Conservation (phyloP, 2,113 vertebrate genomes). For the Engystomops pustulosus region DNA sequence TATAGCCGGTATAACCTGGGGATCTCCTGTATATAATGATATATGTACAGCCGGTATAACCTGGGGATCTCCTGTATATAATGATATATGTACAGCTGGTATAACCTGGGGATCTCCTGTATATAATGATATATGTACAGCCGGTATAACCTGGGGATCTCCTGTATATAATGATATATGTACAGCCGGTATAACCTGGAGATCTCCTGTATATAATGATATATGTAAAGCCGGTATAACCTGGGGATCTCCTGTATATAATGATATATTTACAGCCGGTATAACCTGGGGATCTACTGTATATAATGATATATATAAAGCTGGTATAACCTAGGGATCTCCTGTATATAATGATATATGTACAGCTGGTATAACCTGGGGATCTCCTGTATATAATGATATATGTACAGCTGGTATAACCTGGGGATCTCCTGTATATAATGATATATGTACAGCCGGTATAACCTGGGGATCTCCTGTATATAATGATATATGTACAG, state of each 20-base stretch:
- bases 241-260: background rate
- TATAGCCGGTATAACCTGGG: too few species aligned
- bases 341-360: background rate
- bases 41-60: too few species aligned
- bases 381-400: background rate
- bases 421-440: background rate
- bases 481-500: too few species aligned
- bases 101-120: background rate
- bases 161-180: background rate
- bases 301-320: background rate
- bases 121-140: background rate
- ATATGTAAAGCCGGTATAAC: background rate
- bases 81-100: too few species aligned
- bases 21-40: too few species aligned
- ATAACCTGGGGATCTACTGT: background rate
- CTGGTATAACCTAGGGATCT: background rate
- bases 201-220: background rate
- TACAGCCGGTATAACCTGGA: background rate
- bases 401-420: background rate
- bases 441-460: background rate
- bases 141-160: background rate
- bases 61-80: too few species aligned
- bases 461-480: background rate
- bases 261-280: background rate
- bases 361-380: background rate